Base-by-base conservation (phyloP, 2,797 vertebrate genomes). In the Anableps anableps region DNA sequence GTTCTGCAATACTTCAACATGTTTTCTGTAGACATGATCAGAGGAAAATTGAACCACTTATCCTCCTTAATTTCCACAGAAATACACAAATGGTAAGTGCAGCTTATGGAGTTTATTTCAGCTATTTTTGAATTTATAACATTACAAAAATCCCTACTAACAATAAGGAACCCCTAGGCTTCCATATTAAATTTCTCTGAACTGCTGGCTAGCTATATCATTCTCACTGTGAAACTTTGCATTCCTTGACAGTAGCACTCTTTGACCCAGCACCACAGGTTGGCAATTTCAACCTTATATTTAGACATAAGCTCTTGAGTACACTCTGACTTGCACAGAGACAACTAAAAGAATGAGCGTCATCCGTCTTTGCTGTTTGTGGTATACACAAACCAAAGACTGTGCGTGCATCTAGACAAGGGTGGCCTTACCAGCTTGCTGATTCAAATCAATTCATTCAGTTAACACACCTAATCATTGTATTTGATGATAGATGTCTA, bases 301-400 rank as follows among this genome's bases (percentile, higher is more conserved):
- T 68, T 68, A 76, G 64, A 75, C 77, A 53, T 4, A 29, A 60
- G 21, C 64, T 66, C 68, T 55, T 60, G 53, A 79, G 74, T 41
- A 73, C 21, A 48, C 74, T 34, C n/a, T 29, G 71, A 74, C 70
- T 43, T 9, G 47, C 53, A 64, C 75, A 75, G 16, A 48, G 53
- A 74, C 70, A 77, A 43, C 23, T 58, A 66, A 41, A 75, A 75
- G 74, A 78, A 26, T 2, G 0, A 80, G 66, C 45, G 19, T 47
- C 74, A 77, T 50, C 62, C 55, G 71, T 70, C 62, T 79, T 74
- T 71, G 68, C 43, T 73, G 80, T 26, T 74, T 60, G 43, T 11
- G 34, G 72, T 26, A 62, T 50, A 72, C 72, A 74, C 50, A 48
- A 41, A 66, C 10, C 58, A 36, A 26, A 66, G 68, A 48, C 11